A percentile compares a stretch with the other conserved stretches of the same genome.
Conservation (phyloP, 2,888 invertebrate genomes). For the Hyposoter didymator region DNA sequence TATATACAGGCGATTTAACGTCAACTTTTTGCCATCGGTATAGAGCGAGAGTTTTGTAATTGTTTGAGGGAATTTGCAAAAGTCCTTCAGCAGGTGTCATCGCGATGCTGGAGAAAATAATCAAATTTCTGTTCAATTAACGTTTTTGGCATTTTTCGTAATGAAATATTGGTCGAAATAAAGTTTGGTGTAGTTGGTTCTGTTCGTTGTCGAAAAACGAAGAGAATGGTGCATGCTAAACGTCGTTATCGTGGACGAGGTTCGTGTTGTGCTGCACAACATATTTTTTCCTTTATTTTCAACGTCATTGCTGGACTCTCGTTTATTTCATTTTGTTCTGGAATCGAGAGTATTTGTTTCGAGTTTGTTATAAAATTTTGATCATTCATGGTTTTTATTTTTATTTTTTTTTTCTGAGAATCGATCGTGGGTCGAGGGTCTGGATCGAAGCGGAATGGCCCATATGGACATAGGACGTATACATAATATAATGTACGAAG, state of each 20-base stretch:
- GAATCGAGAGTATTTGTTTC: background rate
- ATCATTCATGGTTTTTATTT: background rate
- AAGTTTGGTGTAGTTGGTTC: background rate
- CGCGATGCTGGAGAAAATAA: too few species aligned
- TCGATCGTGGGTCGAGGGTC: background rate
- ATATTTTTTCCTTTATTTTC: too few species aligned
- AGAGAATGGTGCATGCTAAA: too few species aligned
- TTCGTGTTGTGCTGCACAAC: too few species aligned
- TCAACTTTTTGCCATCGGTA: background rate
- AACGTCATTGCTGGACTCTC: too few species aligned
- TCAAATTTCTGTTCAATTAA: background rate
- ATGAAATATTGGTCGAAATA: too few species aligned
- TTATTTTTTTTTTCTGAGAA: too few species aligned
- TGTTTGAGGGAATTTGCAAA: background rate
- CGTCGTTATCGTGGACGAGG: too few species aligned
- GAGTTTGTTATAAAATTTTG: background rate
- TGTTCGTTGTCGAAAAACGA: background rate
- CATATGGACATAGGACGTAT: conserved; percentile 6
- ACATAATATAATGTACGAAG: background rate
- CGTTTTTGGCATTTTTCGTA: too few species aligned
- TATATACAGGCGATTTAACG: conserved; percentile 4
- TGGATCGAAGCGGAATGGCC: conserved; percentile 2
- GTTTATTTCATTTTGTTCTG: too few species aligned
- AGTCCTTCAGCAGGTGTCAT: too few species aligned
- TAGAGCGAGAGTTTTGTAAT: background rate